Conservation (phyloP, 92 coral and sea anemone genomes). For the Porites evermanni region DNA sequence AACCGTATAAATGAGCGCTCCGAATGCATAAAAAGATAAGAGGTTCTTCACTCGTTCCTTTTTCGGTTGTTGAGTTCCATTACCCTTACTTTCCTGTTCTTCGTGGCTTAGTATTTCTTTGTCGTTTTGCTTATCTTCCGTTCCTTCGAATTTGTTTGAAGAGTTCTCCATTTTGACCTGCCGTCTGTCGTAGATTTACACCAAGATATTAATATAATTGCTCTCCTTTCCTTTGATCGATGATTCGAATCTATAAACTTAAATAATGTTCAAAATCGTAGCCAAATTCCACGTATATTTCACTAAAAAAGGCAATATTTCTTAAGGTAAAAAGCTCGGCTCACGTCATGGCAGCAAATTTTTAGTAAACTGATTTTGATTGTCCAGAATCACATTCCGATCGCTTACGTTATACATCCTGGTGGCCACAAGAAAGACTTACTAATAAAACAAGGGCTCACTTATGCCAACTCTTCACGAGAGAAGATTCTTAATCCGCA, state of each 20-base stretch:
- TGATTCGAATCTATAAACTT: not conserved
- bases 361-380: conserved; percentile 37
- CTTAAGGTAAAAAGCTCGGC: not conserved
- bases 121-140: not conserved
- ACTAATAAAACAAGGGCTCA: conserved; percentile 21
- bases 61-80: conserved; percentile 40
- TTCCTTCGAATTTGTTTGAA: not conserved
- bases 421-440: conserved; percentile 40
- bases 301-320: not conserved
- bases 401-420: conserved; percentile 55
- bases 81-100: conserved; percentile 2
- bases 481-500: not conserved
- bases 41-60: conserved; percentile 73
- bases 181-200: not conserved
- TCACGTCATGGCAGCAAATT: conserved; percentile 25
- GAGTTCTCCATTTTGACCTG: conserved; percentile 19
- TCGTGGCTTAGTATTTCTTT: conserved; percentile 3
- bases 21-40: conserved; percentile 79
- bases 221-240: not conserved
- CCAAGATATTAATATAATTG: not conserved
- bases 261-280: not conserved
- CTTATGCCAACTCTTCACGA: not conserved
- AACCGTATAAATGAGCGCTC: conserved; percentile 85
- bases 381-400: conserved; percentile 36
- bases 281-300: not conserved